Conservation (phyloP, 2,797 vertebrate genomes). For the Streptopelia turtur region DNA sequence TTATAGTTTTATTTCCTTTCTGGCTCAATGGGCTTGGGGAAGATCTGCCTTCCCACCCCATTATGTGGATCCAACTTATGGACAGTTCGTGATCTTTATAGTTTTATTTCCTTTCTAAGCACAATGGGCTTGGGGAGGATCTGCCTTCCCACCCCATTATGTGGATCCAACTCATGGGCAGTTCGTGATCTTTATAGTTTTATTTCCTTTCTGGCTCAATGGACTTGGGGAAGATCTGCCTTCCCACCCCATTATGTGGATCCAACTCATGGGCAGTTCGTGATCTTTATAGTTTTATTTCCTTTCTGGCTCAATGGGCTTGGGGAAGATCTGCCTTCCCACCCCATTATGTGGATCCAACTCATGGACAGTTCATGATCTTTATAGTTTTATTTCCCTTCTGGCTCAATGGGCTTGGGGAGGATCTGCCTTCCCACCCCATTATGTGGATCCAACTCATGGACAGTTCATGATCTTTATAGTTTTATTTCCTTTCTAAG, state of each 20-base stretch:
- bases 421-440: background rate
- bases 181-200: background rate
- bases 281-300: background rate
- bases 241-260: background rate
- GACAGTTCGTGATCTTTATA: too few relatives aligned
- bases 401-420: background rate
- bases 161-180: background rate
- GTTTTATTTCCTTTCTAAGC: too few relatives aligned
- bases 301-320: fast-evolving
- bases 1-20: background rate
- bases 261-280: fast-evolving
- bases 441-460: background rate
- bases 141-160: too few relatives aligned
- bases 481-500: too few relatives aligned
- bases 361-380: background rate
- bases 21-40: background rate
- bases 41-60: background rate
- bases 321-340: fast-evolving
- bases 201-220: fast-evolving
- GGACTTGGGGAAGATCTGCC: background rate
- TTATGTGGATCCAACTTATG: background rate
- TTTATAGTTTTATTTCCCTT: background rate
- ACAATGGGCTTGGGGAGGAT: too few relatives aligned
- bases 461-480: too few relatives aligned
- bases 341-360: too few relatives aligned